Evolutionary conservation across 2,797 vertebrate genomes (phyloP).

Genomic region (Peromyscus nudipes): DNA sequence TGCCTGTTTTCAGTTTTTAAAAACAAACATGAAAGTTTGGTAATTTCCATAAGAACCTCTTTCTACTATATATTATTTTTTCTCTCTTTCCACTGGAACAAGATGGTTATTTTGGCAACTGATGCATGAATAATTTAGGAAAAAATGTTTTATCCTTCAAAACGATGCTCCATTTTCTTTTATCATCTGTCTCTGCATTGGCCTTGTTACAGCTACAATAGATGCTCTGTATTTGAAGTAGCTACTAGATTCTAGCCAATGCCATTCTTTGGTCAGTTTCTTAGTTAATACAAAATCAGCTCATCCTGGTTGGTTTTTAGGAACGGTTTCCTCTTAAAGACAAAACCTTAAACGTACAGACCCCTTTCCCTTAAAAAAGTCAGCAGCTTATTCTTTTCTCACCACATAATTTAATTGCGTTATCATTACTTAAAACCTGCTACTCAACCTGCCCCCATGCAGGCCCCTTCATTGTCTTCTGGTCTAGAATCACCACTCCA

Average conservation of each 20-base stretch:
- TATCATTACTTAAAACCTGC: neutral
- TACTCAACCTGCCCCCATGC: neutral
- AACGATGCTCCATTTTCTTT: neutral
- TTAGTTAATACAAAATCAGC: constrained; percentile 52
- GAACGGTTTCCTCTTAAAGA: constrained; percentile 52
- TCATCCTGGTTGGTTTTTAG: constrained; percentile 40
- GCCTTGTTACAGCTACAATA: neutral
- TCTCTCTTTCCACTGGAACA: neutral
- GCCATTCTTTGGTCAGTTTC: constrained; percentile 48
- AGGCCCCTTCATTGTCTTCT: neutral
- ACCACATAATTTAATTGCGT: constrained; percentile 6
- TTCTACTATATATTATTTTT: neutral
- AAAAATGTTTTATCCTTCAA: constrained; percentile 6
- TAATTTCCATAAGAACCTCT: neutral
- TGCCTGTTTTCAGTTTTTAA: constrained; percentile 7
- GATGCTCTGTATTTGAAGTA: neutral
- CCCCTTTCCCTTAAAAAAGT: neutral
- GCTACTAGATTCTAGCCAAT: constrained; percentile 7
- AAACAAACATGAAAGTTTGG: constrained; percentile 5
- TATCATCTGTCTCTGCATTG: neutral
- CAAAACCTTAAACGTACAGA: constrained; percentile 42
- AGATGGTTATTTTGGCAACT: constrained; percentile 12
- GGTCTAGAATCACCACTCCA: neutral
- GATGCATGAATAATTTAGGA: constrained; percentile 8
- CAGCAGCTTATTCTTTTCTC: neutral